Percentiles rank a stretch among this genome's conserved stretches.
phyloP scores from a whole-genome alignment of 2,888 invertebrate species.

The Drosophila borborema region DNA sequence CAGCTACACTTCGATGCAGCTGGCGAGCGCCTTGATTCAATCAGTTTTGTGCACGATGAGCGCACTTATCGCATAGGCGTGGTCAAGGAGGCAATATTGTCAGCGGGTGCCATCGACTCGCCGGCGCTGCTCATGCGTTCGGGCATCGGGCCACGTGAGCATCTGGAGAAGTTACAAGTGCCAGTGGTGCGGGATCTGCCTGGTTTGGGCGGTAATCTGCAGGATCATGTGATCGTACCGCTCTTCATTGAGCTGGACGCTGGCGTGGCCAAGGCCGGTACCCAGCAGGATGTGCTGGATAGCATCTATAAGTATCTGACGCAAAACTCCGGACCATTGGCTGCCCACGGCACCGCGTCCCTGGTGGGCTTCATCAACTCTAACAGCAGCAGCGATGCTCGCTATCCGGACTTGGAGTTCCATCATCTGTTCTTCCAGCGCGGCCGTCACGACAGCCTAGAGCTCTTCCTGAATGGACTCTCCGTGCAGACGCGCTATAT shows the following conservation, averaged over 20 bases:
- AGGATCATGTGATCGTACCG: conserved; percentile 90
- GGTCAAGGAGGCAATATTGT: conserved; percentile 78
- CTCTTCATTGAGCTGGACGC: conserved; percentile 84
- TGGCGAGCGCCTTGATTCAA: conserved; percentile 85
- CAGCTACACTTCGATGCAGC: conserved; percentile 86
- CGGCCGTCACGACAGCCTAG: conserved; percentile 48
- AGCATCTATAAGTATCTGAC: conserved; percentile 85
- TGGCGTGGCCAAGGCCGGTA: conserved; percentile 25
- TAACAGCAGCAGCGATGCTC: conserved; percentile 83
- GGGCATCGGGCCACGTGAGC: conserved; percentile 79
- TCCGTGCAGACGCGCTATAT: conserved; percentile 44
- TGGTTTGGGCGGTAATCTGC: conserved; percentile 90
- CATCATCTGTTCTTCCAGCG: conserved; percentile 83
- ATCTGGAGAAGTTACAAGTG: conserved; percentile 67
- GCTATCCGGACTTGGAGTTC: conserved; percentile 88
- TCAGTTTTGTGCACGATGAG: conserved; percentile 86
- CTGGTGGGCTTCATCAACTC: conserved; percentile 87
- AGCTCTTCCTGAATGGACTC: conserved; percentile 34
- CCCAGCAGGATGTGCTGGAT: conserved; percentile 77
- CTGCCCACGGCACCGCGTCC: conserved; percentile 83
- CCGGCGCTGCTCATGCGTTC: conserved; percentile 83
- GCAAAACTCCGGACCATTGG: conserved; percentile 86
- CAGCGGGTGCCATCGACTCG: conserved; percentile 82
- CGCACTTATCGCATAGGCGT: conserved; percentile 52
- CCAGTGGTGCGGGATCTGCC: conserved; percentile 65